Conservation (phyloP, 2,113 vertebrate species). For the Xiphophorus hellerii region DNA sequence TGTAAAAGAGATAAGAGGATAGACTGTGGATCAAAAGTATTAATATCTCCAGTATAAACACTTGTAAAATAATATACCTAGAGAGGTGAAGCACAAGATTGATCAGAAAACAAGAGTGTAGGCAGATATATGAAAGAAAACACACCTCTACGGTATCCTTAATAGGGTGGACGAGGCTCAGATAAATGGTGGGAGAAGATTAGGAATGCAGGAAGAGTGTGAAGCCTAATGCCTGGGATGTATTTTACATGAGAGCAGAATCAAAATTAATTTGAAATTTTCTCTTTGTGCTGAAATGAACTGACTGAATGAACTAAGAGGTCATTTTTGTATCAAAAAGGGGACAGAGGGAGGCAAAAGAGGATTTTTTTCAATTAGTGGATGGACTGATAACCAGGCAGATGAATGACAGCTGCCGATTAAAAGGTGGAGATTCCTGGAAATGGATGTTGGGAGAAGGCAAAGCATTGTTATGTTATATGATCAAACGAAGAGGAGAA, state of each 20-base stretch:
- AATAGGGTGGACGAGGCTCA: conserved; percentile 2
- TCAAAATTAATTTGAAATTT: conserved; percentile 72
- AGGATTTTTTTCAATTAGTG: conserved; percentile 39
- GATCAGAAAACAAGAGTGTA: conserved; percentile 59
- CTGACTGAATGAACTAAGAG: conserved; percentile 10
- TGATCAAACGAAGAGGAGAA: not conserved
- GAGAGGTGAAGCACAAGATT: conserved; percentile 49
- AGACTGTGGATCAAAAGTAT: conserved; percentile 36
- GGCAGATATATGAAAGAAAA: conserved; percentile 67
- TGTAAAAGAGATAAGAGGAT: conserved; percentile 11
- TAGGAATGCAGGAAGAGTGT: conserved; percentile 48
- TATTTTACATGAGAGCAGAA: conserved; percentile 71
- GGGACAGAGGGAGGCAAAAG: conserved; percentile 6
- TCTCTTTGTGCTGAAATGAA: conserved; percentile 57
- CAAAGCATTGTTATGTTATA: conserved; percentile 5
- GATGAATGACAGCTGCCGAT: conserved; percentile 44
- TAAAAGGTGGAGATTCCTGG: conserved; percentile 36
- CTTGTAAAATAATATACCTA: conserved; percentile 59
- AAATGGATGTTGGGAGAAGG: conserved; percentile 31
- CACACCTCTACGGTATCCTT: conserved; percentile 59
- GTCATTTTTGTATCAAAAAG: conserved; percentile 48
- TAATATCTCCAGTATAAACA: conserved; percentile 71
- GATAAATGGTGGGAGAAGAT: conserved; percentile 18
- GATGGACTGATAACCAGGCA: conserved; percentile 47
- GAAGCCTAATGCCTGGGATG: conserved; percentile 67